Evolutionary conservation across 2,797 vertebrate genomes (phyloP).

Genomic region (Microctenopoma stevenorrisi): DNA sequence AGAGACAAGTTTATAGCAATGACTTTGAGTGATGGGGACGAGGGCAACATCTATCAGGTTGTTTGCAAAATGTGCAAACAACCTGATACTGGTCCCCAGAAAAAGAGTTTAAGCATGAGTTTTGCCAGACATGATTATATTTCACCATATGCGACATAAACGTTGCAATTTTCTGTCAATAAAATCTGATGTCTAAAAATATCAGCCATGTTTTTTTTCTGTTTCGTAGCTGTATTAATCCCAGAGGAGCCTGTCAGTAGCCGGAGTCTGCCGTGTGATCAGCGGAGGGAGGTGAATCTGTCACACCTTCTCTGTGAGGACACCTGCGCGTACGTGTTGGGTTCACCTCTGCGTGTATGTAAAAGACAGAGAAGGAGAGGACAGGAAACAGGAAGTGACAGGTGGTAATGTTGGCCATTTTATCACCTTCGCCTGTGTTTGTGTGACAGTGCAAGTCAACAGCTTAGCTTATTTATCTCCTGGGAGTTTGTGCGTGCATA

Average conservation of each 20-base stretch:
- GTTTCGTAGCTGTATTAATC: constrained; percentile 2
- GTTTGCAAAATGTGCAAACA: not conserved
- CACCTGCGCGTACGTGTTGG: constrained; percentile 3
- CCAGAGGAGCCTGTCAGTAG: constrained; percentile 2
- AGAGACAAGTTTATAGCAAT: not conserved
- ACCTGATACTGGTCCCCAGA: not conserved
- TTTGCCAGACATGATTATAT: not conserved
- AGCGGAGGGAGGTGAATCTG: constrained; percentile 18
- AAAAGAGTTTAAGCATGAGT: not conserved
- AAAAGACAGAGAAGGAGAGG: not conserved
- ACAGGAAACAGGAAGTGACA: constrained; percentile 29
- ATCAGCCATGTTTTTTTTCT: not conserved
- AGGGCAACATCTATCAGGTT: not conserved
- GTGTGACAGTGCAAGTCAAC: constrained; percentile 23
- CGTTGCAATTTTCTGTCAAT: not conserved
- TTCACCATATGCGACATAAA: not conserved
- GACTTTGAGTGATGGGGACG: not conserved
- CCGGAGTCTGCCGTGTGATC: constrained; percentile 35
- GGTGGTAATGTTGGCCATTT: constrained; percentile 45
- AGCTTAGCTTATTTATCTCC: constrained; percentile 7
- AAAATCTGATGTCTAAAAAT: not conserved
- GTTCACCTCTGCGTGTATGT: constrained; percentile 5
- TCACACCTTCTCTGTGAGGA: not conserved
- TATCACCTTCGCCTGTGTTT: constrained; percentile 38
- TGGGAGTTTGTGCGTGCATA: constrained; percentile 18